These are phyloP conservation scores for Spinus pinus DNA, from an alignment of 2,797 vertebrate genomes.

Conservation along the genomic window DNA sequence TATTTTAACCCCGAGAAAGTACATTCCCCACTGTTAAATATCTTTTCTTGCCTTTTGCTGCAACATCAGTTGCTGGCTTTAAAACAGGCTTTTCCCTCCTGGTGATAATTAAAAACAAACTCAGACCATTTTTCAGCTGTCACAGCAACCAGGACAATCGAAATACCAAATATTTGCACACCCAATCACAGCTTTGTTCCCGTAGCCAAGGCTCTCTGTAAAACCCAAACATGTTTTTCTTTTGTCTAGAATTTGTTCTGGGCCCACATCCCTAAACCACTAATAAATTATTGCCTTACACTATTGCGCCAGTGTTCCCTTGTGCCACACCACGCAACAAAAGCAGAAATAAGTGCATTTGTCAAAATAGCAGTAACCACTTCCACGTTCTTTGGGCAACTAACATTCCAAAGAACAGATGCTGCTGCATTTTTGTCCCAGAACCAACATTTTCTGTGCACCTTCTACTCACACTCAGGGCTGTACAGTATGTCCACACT, in stretches of 20 bases:
- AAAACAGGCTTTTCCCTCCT: conserved; percentile 29
- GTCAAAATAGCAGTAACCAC: conserved; percentile 10
- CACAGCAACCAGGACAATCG: conserved; percentile 53
- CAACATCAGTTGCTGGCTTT: conserved; percentile 53
- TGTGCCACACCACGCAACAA: conserved; percentile 20
- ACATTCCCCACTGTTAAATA: background rate
- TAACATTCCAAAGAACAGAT: background rate
- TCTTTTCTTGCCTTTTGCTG: conserved; percentile 9
- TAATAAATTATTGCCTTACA: conserved; percentile 49
- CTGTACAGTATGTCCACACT: background rate
- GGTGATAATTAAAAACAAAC: conserved; percentile 68
- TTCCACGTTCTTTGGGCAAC: background rate
- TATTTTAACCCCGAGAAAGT: background rate
- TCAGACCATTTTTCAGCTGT: conserved; percentile 55
- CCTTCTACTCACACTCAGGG: background rate
- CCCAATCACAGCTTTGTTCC: conserved; percentile 52
- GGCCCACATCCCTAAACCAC: conserved; percentile 58
- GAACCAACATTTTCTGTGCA: background rate
- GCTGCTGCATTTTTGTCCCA: background rate
- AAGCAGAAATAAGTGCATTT: conserved; percentile 35
- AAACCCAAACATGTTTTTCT: conserved; percentile 71
- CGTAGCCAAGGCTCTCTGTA: conserved; percentile 51
- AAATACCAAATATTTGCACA: conserved; percentile 62
- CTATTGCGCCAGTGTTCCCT: conserved; percentile 6
- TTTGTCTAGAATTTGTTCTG: conserved; percentile 73